Evolutionary conservation across 2,797 vertebrate species (phyloP).

Genomic region (Microchirus variegatus): DNA sequence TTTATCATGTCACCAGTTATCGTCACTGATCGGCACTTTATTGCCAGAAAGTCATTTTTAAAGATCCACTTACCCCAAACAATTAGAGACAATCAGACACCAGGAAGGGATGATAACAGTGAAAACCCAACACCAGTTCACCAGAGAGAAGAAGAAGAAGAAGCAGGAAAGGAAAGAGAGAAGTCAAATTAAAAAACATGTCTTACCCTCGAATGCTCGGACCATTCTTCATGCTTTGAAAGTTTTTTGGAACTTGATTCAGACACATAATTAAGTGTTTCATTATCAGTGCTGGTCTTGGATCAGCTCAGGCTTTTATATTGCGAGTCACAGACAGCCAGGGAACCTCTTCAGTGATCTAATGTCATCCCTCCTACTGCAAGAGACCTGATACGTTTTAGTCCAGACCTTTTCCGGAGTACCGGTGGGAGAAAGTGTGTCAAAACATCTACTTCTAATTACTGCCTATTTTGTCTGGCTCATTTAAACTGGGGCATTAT

Average conservation of each 20-base stretch:
- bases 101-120: too few species aligned
- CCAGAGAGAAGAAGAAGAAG: too few species aligned
- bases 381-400: conserved; percentile 33
- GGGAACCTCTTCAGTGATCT: conserved; percentile 6
- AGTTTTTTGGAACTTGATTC: conserved; percentile 4
- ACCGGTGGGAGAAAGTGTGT: conserved; percentile 53
- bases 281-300: conserved; percentile 26
- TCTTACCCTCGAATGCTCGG: not conserved
- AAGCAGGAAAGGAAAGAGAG: not conserved
- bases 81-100: too few species aligned
- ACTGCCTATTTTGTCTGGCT: conserved; percentile 51
- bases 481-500: conserved; percentile 40
- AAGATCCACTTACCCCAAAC: too few species aligned
- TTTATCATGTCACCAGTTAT: too few species aligned
- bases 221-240: conserved; percentile 1
- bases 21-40: too few species aligned
- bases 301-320: conserved; percentile 32
- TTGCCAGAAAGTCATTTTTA: too few species aligned
- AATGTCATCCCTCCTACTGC: conserved; percentile 21
- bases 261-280: conserved; percentile 26
- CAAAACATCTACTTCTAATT: conserved; percentile 63
- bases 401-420: conserved; percentile 32
- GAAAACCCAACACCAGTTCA: too few species aligned
- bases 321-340: conserved; percentile 28
- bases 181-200: not conserved